phyloP scores from a whole-genome alignment of 2,888 invertebrate species.

The Tachina fera region DNA sequence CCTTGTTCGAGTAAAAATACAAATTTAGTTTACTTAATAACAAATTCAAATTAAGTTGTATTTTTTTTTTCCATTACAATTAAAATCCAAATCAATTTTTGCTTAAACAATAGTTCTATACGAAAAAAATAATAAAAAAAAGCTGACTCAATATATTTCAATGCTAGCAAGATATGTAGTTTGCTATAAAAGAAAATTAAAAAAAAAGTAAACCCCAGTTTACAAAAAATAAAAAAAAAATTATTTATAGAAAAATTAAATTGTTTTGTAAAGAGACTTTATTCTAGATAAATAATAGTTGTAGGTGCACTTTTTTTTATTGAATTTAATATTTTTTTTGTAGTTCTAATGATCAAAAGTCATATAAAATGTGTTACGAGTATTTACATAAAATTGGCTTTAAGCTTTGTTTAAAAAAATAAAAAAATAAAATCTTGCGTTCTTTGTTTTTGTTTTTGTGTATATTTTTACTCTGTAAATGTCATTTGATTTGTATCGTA shows the following conservation, averaged over 20 bases:
- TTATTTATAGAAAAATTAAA: conserved; percentile 51
- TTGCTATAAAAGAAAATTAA: conserved; percentile 23
- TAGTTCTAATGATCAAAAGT: background rate
- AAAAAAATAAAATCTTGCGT: conserved; percentile 29
- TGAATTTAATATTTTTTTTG: conserved; percentile 28
- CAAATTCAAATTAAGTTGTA: conserved; percentile 11
- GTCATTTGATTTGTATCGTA: conserved; percentile 53
- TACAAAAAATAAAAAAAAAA: conserved; percentile 5
- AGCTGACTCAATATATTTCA: conserved; percentile 68
- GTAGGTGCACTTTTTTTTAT: conserved; percentile 61
- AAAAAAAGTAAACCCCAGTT: conserved; percentile 35
- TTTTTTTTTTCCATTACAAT: conserved; percentile 6
- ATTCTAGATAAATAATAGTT: conserved; percentile 37
- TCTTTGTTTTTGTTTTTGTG: conserved; percentile 1
- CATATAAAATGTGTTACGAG: conserved; percentile 35
- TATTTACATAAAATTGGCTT: conserved; percentile 42
- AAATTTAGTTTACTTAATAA: conserved; percentile 36
- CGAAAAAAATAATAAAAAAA: conserved; percentile 1
- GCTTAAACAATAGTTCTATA: conserved; percentile 39
- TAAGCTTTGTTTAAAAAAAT: conserved; percentile 13
- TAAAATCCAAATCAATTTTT: conserved; percentile 50
- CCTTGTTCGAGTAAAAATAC: conserved; percentile 18
- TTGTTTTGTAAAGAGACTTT: conserved; percentile 29
- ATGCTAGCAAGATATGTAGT: conserved; percentile 62
- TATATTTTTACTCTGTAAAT: conserved; percentile 32